Base-by-base conservation (phyloP, 1,140 invertebrate species). In the Neodiprion lecontei region DNA sequence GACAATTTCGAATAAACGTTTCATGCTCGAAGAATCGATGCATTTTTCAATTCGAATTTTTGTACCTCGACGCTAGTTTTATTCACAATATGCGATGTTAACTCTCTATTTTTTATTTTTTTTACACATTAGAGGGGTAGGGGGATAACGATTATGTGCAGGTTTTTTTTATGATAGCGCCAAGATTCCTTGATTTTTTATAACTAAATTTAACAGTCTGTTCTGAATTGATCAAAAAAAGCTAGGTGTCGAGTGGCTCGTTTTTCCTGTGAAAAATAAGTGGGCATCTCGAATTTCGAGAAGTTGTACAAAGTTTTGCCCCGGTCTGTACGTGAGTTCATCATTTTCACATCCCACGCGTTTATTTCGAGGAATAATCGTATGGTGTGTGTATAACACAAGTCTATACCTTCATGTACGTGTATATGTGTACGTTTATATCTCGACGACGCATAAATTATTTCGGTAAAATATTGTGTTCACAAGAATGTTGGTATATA, bases 301-400 rank as follows among this genome's bases (percentile, higher is more conserved):
- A 47, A 75, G 68, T 75, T 75, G 74, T 77, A 68, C 11, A 48
- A 53, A 72, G 28, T 65, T 50, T 23, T 72, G 21, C 12, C 21
- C 14, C 23, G 40, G 75, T 65, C 74, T 78, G 78, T 80, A 80
- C 75, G 21, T 50, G 80, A 79, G 79, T 83, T 81, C 75, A 82
- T 83, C 81, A 82, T 83, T 83, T 81, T 79, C 81, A 79, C 79
- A 74, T 78, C 82, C 82, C 78, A 83, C 79, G 76, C 79, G 48
- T 71, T 72, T 80, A 82, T 81, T 79, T 79, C 77, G 78, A 75
- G 77, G 74, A 78, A 81, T 82, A 83, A 83, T 84, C 81, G 77
- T 78, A 61, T 12, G 5, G 53, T 61, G 53, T 61, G 53, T 61
- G 53, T 61, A 17, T 61, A 61, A 17, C n/a, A 7, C 11, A 61